Base-by-base conservation (phyloP, 2,888 invertebrate genomes). In the Epirrita christyi region DNA sequence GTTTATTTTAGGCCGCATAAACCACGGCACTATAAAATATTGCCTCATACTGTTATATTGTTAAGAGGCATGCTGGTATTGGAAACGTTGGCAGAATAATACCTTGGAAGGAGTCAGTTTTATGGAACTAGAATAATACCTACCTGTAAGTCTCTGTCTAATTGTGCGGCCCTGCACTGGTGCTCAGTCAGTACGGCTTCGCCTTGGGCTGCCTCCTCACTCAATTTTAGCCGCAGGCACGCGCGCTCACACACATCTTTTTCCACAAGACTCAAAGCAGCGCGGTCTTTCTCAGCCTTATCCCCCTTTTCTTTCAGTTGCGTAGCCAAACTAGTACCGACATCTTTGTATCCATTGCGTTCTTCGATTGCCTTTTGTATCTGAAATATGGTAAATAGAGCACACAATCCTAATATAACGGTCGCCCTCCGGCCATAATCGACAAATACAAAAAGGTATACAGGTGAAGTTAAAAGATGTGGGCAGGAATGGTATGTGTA, bases 71-170 rank as follows among this genome's bases (percentile, higher is more conserved):
- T n/a, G n/a, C n/a, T n/a, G n/a, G n/a, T n/a, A n/a, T n/a, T n/a
- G n/a, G n/a, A n/a, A n/a, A n/a, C n/a, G n/a, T n/a, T n/a, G n/a
- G n/a, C n/a, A n/a, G n/a, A n/a, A n/a, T n/a, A n/a, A n/a, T n/a
- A n/a, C n/a, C n/a, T n/a, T n/a, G n/a, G n/a, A n/a, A n/a, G n/a
- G n/a, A n/a, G n/a, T n/a, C n/a, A n/a, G n/a, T n/a, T n/a, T n/a
- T n/a, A n/a, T n/a, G n/a, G n/a, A n/a, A n/a, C 21, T 21, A 21
- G 21, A 28, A n/a, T n/a, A n/a, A n/a, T n/a, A n/a, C n/a, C 60
- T 57, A 88, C 90, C 73, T 81, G 78, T 21, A 84, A 71, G 41
- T 90, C 87, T 59, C 88, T 78, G 8, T 87, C 88, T 4, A 81
- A 62, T 62, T 88, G 89, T 8, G 80, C 56, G 1, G 62, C 66